A percentile compares a stretch with the other conserved stretches of the same genome.
Evolutionary conservation across 64 coral and sea anemone species (phyloP).

Genomic region (Montipora capricornis): DNA sequence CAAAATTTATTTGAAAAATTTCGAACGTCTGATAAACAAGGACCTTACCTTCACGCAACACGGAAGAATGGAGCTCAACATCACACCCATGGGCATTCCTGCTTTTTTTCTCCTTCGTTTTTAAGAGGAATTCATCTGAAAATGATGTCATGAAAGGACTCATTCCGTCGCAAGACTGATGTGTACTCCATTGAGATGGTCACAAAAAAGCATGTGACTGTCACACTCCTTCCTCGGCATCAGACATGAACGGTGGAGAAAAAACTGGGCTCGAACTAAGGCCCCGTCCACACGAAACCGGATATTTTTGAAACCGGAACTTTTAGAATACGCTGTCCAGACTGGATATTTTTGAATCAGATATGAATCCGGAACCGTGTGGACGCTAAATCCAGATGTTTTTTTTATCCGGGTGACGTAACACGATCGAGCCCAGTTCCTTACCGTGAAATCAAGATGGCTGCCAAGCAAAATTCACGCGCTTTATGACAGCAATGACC

Average conservation of each 20-base stretch:
- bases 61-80: background rate
- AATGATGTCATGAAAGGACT: background rate
- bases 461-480: too few relatives aligned
- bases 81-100: background rate
- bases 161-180: background rate
- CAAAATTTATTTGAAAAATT: background rate
- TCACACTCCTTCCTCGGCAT: background rate
- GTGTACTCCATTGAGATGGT: background rate
- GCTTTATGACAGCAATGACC: too few relatives aligned
- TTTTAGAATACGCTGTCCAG: too few relatives aligned
- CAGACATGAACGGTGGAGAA: too few relatives aligned
- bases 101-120: background rate
- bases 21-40: background rate
- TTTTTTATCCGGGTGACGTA: too few relatives aligned
- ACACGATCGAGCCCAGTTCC: too few relatives aligned
- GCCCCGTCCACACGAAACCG: too few relatives aligned
- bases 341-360: too few relatives aligned
- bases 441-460: too few relatives aligned
- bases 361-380: too few relatives aligned
- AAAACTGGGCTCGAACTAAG: background rate
- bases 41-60: slow-evolving; percentile 36
- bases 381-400: too few relatives aligned
- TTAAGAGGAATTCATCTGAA: background rate
- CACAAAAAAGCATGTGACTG: background rate
- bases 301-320: too few relatives aligned